A percentile compares a stretch with the other conserved stretches of the same genome.
These are phyloP conservation scores for Alloplasta piceator DNA, from an alignment of 2,888 invertebrate genomes.

Conservation along the genomic window DNA sequence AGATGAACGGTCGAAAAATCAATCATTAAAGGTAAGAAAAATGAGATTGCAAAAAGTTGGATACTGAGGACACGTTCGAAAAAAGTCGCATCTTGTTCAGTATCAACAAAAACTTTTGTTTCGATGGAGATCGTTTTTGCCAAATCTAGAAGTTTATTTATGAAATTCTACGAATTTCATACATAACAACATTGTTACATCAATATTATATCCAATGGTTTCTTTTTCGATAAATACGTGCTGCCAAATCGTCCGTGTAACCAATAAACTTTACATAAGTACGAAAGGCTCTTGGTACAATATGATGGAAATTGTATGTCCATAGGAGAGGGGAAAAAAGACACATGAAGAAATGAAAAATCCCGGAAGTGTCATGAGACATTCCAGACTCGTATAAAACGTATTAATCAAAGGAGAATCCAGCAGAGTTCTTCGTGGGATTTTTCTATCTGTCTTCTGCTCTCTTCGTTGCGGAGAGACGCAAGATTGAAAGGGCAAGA, in stretches of 20 bases:
- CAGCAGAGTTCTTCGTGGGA: slow-evolving; percentile 30
- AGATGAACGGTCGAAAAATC: no score
- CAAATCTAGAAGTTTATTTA: no score
- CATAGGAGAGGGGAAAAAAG: not conserved
- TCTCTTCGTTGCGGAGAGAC: slow-evolving; percentile 46
- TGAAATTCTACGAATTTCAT: no score
- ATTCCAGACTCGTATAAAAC: slow-evolving; percentile 62
- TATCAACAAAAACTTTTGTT: no score
- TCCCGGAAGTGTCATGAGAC: slow-evolving; percentile 48
- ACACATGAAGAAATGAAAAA: slow-evolving; percentile 16
- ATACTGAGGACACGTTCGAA: no score
- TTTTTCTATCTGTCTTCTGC: slow-evolving; percentile 6
- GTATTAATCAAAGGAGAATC: slow-evolving; percentile 60
- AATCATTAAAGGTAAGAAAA: no score
- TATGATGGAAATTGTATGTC: slow-evolving; percentile 28
- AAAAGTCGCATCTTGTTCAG: no score
- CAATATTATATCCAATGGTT: no score
- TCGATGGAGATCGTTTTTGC: no score
- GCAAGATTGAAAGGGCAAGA: slow-evolving; percentile 42
- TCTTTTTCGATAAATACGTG: no score
- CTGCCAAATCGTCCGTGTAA: not conserved
- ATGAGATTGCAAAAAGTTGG: no score
- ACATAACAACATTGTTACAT: no score
- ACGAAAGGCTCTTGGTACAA: slow-evolving; percentile 36
- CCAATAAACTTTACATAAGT: slow-evolving; percentile 52